Percentiles rank a stretch among this genome's conserved stretches.
These are phyloP conservation scores for Ciconia nigra DNA, from an alignment of 2,797 vertebrate species.

Conservation along the genomic window DNA sequence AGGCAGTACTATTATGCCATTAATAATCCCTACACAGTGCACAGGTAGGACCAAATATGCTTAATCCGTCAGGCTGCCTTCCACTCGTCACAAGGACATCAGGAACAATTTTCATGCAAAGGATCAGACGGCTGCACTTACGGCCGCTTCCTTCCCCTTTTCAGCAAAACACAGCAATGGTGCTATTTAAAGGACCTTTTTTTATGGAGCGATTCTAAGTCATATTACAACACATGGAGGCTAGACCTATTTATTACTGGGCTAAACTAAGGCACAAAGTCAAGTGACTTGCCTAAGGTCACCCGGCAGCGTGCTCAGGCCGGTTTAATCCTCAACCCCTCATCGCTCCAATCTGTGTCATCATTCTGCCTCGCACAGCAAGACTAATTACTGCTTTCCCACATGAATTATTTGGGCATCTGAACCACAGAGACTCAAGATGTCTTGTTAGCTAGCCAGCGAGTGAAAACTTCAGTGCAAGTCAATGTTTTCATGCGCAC, in stretches of 20 bases:
- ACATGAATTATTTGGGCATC: background rate
- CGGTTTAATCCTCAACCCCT: background rate
- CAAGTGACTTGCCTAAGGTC: background rate
- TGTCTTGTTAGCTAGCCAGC: background rate
- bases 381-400: background rate
- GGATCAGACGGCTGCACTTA: background rate
- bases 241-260: background rate
- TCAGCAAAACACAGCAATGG: background rate
- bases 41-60: background rate
- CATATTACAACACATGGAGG: background rate
- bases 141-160: background rate
- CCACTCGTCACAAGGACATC: background rate
- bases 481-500: background rate
- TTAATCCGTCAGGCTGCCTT: background rate
- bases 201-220: background rate
- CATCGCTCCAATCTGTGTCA: background rate
- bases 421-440: background rate
- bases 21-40: background rate
- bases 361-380: background rate
- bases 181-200: background rate
- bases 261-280: constrained; percentile 6
- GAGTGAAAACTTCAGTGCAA: background rate
- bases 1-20: background rate
- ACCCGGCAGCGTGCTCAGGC: background rate
- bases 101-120: background rate